These are phyloP conservation scores for Rhineura floridana DNA, from an alignment of 2,113 vertebrate genomes.

Conservation along the genomic window DNA sequence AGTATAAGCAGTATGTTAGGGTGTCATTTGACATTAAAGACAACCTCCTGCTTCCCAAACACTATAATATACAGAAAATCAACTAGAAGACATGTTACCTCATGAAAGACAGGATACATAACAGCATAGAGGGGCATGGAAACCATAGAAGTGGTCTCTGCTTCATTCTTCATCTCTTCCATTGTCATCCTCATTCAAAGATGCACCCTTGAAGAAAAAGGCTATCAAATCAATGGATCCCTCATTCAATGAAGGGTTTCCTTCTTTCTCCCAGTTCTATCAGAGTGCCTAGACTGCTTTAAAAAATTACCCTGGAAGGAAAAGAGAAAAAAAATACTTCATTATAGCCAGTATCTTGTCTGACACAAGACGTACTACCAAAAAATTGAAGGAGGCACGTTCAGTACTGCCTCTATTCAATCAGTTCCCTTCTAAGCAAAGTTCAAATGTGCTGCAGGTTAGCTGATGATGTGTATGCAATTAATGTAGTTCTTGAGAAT, in stretches of 20 bases:
- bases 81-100: conserved; percentile 73
- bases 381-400: not conserved
- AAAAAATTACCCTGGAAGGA: conserved; percentile 50
- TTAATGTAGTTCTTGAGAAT: not conserved
- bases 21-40: not conserved
- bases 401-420: not conserved
- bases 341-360: conserved; percentile 1
- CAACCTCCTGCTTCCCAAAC: not conserved
- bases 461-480: not conserved
- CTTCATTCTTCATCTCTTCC: conserved; percentile 98
- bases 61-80: not conserved
- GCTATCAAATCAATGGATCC: conserved; percentile 77
- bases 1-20: not conserved
- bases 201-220: conserved; percentile 79
- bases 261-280: conserved; percentile 57
- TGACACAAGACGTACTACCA: not conserved
- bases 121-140: conserved; percentile 93
- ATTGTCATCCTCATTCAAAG: conserved; percentile 97
- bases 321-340: not conserved
- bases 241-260: conserved; percentile 80
- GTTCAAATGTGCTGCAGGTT: not conserved
- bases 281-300: conserved; percentile 57
- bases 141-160: conserved; percentile 89
- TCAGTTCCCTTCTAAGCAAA: not conserved
- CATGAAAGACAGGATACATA: conserved; percentile 96